phyloP scores from a whole-genome alignment of 2,113 vertebrate genomes.

The Spheniscus mendiculus region DNA sequence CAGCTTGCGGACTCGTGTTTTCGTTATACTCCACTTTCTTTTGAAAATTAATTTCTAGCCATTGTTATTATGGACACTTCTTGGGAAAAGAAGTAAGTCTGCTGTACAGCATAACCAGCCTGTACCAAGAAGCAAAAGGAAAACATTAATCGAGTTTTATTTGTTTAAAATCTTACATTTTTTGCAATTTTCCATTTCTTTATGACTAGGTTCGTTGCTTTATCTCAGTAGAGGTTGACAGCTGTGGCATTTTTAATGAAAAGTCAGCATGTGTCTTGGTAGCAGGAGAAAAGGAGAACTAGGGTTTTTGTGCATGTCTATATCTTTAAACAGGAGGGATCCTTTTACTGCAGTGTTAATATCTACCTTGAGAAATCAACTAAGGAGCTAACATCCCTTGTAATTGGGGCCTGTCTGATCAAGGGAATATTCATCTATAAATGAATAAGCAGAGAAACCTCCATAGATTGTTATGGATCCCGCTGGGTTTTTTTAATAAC shows the following conservation, averaged over 20 bases:
- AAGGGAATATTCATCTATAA: not conserved
- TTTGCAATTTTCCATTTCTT: not conserved
- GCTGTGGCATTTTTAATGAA: conserved; percentile 37
- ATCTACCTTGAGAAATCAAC: not conserved
- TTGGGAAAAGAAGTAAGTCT: not conserved
- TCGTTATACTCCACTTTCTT: not conserved
- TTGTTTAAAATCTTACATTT: not conserved
- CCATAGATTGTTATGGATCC: not conserved
- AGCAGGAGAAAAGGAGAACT: not conserved
- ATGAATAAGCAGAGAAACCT: not conserved
- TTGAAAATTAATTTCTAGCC: not conserved
- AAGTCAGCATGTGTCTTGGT: not conserved
- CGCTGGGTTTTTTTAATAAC: not conserved
- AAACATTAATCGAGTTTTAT: not conserved
- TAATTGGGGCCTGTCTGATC: not conserved
- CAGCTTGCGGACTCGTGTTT: not conserved
- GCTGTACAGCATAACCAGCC: not conserved
- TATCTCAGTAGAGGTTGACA: not conserved
- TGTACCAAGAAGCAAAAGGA: not conserved
- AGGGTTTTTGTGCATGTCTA: not conserved
- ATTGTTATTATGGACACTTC: not conserved
- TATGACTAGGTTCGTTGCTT: not conserved
- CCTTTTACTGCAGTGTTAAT: not conserved
- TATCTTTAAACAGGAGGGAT: not conserved
- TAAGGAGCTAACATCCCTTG: not conserved